These are phyloP conservation scores for Melanotaenia trifasciata DNA, from an alignment of 2,797 vertebrate species.

Conservation along the genomic window DNA sequence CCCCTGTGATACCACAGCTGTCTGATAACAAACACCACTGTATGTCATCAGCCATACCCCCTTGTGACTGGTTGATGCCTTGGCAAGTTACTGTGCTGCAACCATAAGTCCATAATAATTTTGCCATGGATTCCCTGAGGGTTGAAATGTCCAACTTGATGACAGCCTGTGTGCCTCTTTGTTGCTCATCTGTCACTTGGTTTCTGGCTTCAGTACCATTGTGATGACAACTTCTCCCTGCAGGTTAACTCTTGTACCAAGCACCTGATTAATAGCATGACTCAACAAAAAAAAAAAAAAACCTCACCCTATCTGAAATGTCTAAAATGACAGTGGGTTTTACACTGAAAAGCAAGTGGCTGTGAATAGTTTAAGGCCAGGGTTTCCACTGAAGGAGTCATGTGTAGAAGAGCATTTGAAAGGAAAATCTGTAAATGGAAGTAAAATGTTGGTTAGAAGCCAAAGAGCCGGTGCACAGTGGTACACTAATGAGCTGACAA, in stretches of 20 bases:
- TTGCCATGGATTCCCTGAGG: slow-evolving; percentile 30
- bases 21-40: slow-evolving; percentile 43
- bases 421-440: background rate
- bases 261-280: slow-evolving; percentile 36
- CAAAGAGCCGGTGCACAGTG: background rate
- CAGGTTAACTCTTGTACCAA: slow-evolving; percentile 36
- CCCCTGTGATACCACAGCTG: slow-evolving; percentile 8
- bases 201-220: slow-evolving; percentile 44
- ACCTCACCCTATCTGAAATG: background rate
- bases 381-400: background rate
- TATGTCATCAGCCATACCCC: slow-evolving; percentile 33
- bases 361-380: background rate
- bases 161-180: slow-evolving; percentile 26
- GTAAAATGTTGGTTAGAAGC: background rate
- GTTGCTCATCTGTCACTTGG: slow-evolving; percentile 58
- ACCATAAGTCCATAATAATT: slow-evolving; percentile 57
- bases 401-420: background rate
- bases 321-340: slow-evolving; percentile 3
- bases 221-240: slow-evolving; percentile 37
- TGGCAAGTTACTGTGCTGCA: slow-evolving; percentile 32
- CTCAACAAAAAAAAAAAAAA: slow-evolving; percentile 4
- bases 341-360: background rate
- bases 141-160: slow-evolving; percentile 27
- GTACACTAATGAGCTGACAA: slow-evolving; percentile 5
- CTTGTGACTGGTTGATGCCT: slow-evolving; percentile 27